Percentiles rank a stretch among this genome's conserved stretches.
phyloP scores from a whole-genome alignment of 2,113 vertebrate species.

The Montifringilla adamsi region DNA sequence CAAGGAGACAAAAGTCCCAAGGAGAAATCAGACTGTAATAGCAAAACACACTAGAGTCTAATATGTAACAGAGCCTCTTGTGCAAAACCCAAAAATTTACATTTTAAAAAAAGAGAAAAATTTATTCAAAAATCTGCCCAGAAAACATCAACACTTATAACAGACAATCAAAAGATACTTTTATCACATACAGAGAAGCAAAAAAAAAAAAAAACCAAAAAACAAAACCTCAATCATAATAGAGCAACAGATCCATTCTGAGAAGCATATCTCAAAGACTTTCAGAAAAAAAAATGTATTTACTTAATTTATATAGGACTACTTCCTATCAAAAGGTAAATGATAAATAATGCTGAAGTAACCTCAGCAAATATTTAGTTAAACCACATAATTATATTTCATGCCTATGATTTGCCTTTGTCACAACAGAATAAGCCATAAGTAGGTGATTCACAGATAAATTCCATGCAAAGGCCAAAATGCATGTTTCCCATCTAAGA shows the following conservation, averaged over 20 bases:
- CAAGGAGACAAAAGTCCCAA: neutral
- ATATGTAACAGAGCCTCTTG: neutral
- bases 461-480: neutral
- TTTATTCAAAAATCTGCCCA: neutral
- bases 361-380: neutral
- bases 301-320: neutral
- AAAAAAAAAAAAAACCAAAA: neutral
- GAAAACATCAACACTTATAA: neutral
- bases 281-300: neutral
- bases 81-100: neutral
- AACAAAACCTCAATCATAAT: too few species aligned
- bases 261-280: neutral
- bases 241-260: neutral
- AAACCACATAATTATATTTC: neutral
- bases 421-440: neutral
- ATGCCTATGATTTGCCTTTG: neutral
- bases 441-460: neutral
- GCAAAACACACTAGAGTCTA: neutral
- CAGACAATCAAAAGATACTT: neutral
- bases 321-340: neutral
- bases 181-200: neutral
- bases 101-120: neutral
- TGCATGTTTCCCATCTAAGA: neutral
- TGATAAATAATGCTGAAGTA: neutral
- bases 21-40: neutral